Evolutionary conservation across 1,140 invertebrate species (phyloP).

Genomic region (Hyles vespertilio): DNA sequence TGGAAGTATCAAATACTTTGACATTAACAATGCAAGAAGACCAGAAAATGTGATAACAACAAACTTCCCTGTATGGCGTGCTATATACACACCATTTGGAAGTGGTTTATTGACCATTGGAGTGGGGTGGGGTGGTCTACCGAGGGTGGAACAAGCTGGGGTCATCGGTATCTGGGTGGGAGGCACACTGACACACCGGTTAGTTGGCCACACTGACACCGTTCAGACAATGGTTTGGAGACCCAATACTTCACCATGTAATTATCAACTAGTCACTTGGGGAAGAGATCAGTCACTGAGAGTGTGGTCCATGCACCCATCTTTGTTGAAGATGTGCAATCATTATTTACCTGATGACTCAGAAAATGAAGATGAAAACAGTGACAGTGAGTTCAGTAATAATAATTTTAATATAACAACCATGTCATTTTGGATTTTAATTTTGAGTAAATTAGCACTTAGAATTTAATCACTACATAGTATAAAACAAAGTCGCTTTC

Average conservation of each 20-base stretch:
- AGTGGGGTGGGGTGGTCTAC: conserved; percentile 71
- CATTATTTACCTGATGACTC: conserved; percentile 75
- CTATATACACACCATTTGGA: conserved; percentile 94
- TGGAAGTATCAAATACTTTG: conserved; percentile 96
- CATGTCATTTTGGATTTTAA: too few species aligned
- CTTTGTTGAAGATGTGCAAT: conserved; percentile 84
- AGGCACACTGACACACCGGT: conserved; percentile 71
- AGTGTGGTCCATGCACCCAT: conserved; percentile 92
- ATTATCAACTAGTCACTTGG: conserved; percentile 96
- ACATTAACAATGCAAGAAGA: conserved; percentile 88
- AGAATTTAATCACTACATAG: too few species aligned
- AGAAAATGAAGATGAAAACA: conserved; percentile 66
- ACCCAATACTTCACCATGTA: conserved; percentile 78
- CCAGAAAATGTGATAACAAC: conserved; percentile 90
- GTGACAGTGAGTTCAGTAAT: conserved; percentile 52
- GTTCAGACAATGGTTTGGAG: conserved; percentile 97
- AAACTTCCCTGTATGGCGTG: conserved; percentile 94
- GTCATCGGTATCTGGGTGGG: conserved; percentile 72
- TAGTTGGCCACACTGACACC: conserved; percentile 94
- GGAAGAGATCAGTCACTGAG: conserved; percentile 94
- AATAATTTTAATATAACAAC: too few species aligned
- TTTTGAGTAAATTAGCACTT: too few species aligned
- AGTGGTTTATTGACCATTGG: conserved; percentile 92
- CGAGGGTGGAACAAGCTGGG: conserved; percentile 69
- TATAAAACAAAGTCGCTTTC: too few species aligned